A percentile compares a stretch with the other conserved stretches of the same genome.
These are phyloP conservation scores for Limnodromus scolopaceus DNA, from an alignment of 2,797 vertebrate genomes.

Conservation along the genomic window DNA sequence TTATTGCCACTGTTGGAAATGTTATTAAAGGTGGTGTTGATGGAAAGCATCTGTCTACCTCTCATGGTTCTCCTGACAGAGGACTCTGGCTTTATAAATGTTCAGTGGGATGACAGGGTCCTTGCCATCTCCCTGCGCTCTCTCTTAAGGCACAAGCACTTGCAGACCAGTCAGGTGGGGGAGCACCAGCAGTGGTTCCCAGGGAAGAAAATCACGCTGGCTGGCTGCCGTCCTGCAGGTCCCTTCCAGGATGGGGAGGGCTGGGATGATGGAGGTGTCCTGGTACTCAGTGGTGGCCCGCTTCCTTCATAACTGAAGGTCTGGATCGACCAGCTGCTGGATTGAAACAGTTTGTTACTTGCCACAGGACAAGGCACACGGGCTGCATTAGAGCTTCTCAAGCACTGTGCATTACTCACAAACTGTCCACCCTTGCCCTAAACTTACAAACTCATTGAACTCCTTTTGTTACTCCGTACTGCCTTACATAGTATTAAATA, in stretches of 20 bases:
- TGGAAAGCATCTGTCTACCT: background rate
- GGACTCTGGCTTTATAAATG: background rate
- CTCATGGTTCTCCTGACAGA: background rate
- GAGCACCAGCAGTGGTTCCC: background rate
- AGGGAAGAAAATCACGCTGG: background rate
- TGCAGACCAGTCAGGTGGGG: background rate
- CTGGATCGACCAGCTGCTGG: background rate
- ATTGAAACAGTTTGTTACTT: background rate
- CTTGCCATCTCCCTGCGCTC: background rate
- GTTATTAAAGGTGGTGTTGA: background rate
- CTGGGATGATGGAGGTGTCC: background rate
- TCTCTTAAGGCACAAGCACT: background rate
- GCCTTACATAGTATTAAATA: background rate
- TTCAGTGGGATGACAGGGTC: background rate
- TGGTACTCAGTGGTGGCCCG: background rate
- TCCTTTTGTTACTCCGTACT: background rate
- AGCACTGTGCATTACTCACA: background rate
- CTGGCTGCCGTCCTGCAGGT: background rate
- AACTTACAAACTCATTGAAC: background rate
- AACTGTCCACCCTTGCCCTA: background rate
- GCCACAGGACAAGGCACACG: background rate
- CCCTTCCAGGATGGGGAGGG: background rate
- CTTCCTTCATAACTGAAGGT: background rate
- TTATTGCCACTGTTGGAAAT: background rate
- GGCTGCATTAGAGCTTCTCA: background rate